These are phyloP conservation scores for Palaemon carinicauda DNA, from an alignment of 1,140 invertebrate genomes.

Conservation along the genomic window DNA sequence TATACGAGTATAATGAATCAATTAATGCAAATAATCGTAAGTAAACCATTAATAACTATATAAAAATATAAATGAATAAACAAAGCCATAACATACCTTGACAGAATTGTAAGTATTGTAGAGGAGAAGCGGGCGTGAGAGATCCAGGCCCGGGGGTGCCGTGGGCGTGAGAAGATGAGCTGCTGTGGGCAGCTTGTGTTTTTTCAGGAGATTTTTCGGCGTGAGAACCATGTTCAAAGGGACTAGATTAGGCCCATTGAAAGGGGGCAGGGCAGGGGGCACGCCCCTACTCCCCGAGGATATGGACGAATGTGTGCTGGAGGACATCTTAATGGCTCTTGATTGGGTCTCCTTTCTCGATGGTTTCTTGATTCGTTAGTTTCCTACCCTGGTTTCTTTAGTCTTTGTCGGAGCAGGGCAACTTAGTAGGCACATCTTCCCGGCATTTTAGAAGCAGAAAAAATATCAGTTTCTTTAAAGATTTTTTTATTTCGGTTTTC, in stretches of 20 bases:
- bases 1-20: neutral
- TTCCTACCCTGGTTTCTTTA: neutral
- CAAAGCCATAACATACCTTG: conserved; percentile 43
- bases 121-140: conserved; percentile 62
- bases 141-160: conserved; percentile 58
- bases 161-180: conserved; percentile 52
- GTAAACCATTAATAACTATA: neutral
- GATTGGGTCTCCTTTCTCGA: neutral
- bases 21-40: neutral
- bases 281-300: conserved; percentile 23
- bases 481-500: neutral
- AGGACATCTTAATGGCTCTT: conserved; percentile 10
- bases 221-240: conserved; percentile 14
- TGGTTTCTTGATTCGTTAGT: neutral
- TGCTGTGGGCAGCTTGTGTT: conserved; percentile 41
- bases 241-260: neutral
- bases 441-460: neutral
- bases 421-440: neutral
- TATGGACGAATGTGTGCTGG: conserved; percentile 28
- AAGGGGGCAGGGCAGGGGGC: neutral
- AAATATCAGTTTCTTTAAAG: neutral
- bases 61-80: neutral
- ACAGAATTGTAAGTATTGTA: conserved; percentile 62
- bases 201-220: conserved; percentile 30
- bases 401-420: neutral